These are phyloP conservation scores for Hozukius guyotensis DNA, from an alignment of 2,797 vertebrate genomes.

Conservation along the genomic window DNA sequence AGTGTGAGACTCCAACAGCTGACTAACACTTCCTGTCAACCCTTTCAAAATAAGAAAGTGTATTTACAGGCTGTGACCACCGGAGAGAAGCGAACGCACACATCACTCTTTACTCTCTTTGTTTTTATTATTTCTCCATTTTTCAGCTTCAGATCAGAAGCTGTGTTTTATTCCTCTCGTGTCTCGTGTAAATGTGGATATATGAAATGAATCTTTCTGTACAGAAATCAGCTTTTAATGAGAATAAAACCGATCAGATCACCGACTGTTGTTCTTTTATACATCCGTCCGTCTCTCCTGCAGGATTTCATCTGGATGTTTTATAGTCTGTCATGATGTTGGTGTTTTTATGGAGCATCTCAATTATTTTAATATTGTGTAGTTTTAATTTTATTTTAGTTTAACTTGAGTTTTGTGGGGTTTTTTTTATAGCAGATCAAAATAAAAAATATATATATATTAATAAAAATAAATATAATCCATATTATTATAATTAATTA, in stretches of 20 bases:
- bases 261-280: neutral
- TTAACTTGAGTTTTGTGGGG: too few relatives aligned
- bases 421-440: too few relatives aligned
- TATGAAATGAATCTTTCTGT: slow-evolving; percentile 22
- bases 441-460: too few relatives aligned
- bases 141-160: neutral
- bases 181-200: slow-evolving; percentile 20
- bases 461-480: too few relatives aligned
- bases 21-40: neutral
- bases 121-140: neutral
- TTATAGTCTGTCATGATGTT: too few relatives aligned
- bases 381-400: too few relatives aligned
- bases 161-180: neutral
- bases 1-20: neutral
- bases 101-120: neutral
- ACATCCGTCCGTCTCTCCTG: too few relatives aligned
- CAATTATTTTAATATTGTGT: too few relatives aligned
- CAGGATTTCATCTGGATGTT: too few relatives aligned
- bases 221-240: slow-evolving; percentile 28
- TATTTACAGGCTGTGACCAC: neutral
- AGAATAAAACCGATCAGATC: slow-evolving; percentile 38
- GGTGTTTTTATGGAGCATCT: too few relatives aligned
- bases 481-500: too few relatives aligned
- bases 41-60: neutral
- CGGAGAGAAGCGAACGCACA: neutral